Evolutionary conservation across 2,888 invertebrate genomes (phyloP), one percentile per base, ranked within the genome.

Genomic region (Stenchaetothrips biformis): DNA sequence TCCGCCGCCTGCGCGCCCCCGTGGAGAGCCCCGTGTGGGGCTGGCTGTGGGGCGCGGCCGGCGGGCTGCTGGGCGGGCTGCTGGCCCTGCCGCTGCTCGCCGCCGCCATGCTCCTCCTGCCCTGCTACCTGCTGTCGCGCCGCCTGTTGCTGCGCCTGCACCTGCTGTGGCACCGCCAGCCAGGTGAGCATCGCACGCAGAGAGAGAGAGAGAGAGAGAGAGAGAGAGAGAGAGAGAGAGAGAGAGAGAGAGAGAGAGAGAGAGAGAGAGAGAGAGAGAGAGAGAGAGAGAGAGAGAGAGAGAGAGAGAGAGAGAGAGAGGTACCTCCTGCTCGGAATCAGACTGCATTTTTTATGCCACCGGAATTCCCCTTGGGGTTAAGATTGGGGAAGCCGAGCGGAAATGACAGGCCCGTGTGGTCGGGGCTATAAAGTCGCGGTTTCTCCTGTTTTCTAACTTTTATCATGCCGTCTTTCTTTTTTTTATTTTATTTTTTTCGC

Each of bases 1-100:
- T 74, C 67, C 67, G 67, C 67, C 67, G 67, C 21, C 67, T 74
- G 67, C 67, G 67, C 21, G 67, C 67, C 21, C 67, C 67, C 67
- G 67, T 74, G 6, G 67, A 74, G 67, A 74, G 67, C 67, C 67
- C 67, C 67, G 21, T 74, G 67, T 74, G 67, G 67, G 67, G 67
- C 67, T 74, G 67, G 67, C 67, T 74, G 67, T 21, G 67, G 25
- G 67, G 21, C 21, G 21, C 25, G 67, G 67, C 67, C 9, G 67
- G 25, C 25, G 67, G 21, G 67, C 21, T 21, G 67, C 21, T 74
- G 67, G 67, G 67, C 67, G 67, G 67, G 25, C 67, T 74, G 67
- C 67, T 74, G 67, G 21, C 21, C 9, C 67, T 74, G 67, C 67
- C 67, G 6, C 67, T 74, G 67, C 67, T 74, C 21, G 21, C 25